Evolutionary conservation across 2,888 invertebrate species (phyloP).

Genomic region (Drosophila kuntzei): DNA sequence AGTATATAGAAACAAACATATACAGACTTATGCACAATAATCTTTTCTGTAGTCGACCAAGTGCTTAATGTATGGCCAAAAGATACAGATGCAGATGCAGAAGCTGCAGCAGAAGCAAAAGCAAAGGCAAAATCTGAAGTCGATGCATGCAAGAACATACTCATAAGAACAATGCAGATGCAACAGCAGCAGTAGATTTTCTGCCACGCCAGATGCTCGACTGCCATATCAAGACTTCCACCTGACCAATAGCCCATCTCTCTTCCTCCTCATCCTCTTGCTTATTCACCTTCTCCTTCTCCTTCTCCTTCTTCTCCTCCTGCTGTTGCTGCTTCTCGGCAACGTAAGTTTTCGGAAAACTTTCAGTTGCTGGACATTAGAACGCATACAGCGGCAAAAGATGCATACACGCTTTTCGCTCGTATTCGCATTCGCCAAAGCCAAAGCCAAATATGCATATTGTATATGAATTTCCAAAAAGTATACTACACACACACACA

Average conservation of each 20-base stretch:
- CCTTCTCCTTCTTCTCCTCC: background rate
- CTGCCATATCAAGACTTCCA: constrained; percentile 27
- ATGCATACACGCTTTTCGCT: constrained; percentile 44
- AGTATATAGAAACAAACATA: constrained; percentile 2
- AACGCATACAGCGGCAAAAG: constrained; percentile 46
- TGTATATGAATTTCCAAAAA: constrained; percentile 68
- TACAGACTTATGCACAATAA: constrained; percentile 41
- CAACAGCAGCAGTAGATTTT: constrained; percentile 22
- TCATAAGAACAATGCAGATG: constrained; percentile 36
- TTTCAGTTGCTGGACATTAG: constrained; percentile 59
- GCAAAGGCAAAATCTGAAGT: constrained; percentile 11
- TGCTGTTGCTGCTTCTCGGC: constrained; percentile 12
- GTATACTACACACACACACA: constrained; percentile 24
- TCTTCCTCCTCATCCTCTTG: background rate
- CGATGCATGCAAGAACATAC: constrained; percentile 19
- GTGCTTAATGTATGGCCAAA: constrained; percentile 54
- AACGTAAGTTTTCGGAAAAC: constrained; percentile 53
- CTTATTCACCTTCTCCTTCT: background rate
- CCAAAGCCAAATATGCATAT: constrained; percentile 65
- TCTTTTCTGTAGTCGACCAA: constrained; percentile 45
- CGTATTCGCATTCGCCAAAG: constrained; percentile 43
- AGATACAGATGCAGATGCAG: constrained; percentile 33
- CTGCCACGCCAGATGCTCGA: constrained; percentile 15
- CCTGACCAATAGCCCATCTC: constrained; percentile 12
- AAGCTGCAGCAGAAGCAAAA: constrained; percentile 10